phyloP scores from a whole-genome alignment of 2,797 vertebrate species.

The Hephaestus fuliginosus region DNA sequence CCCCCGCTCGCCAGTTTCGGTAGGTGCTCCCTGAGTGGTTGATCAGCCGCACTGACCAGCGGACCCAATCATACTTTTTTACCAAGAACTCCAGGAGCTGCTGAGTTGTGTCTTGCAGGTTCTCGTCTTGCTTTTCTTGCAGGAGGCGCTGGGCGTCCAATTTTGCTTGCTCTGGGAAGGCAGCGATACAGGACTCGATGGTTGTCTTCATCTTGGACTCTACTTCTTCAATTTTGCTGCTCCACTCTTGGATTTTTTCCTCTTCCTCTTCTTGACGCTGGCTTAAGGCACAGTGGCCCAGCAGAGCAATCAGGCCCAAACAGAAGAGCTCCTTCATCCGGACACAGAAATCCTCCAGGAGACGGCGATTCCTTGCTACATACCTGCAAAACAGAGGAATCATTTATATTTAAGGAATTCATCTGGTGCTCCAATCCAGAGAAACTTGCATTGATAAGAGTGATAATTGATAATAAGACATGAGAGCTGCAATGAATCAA shows the following conservation, averaged over 20 bases:
- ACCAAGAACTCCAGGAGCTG: slow-evolving; percentile 79
- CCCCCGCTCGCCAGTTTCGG: slow-evolving; percentile 82
- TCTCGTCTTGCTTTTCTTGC: slow-evolving; percentile 69
- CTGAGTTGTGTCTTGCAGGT: slow-evolving; percentile 70
- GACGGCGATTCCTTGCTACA: slow-evolving; percentile 80
- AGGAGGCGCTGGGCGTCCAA: slow-evolving; percentile 78
- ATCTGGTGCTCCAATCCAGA: background rate
- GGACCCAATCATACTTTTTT: slow-evolving; percentile 87
- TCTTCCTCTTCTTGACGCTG: slow-evolving; percentile 79
- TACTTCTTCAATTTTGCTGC: slow-evolving; percentile 78
- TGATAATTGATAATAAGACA: background rate
- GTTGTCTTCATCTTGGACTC: slow-evolving; percentile 84
- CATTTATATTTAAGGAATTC: background rate
- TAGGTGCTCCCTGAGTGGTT: slow-evolving; percentile 81
- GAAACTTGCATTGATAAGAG: background rate
- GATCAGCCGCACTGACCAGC: slow-evolving; percentile 86
- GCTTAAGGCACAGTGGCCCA: slow-evolving; percentile 83
- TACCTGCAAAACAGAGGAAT: slow-evolving; percentile 69
- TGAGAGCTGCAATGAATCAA: background rate
- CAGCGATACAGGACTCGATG: slow-evolving; percentile 77
- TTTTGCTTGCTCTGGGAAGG: slow-evolving; percentile 83
- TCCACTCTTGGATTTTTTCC: slow-evolving; percentile 82
- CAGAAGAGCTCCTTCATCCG: slow-evolving; percentile 87
- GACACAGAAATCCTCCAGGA: slow-evolving; percentile 87
- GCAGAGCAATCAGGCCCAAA: slow-evolving; percentile 84